Evolutionary conservation across 1,140 invertebrate species (phyloP).

Genomic region (Anoplophora glabripennis): DNA sequence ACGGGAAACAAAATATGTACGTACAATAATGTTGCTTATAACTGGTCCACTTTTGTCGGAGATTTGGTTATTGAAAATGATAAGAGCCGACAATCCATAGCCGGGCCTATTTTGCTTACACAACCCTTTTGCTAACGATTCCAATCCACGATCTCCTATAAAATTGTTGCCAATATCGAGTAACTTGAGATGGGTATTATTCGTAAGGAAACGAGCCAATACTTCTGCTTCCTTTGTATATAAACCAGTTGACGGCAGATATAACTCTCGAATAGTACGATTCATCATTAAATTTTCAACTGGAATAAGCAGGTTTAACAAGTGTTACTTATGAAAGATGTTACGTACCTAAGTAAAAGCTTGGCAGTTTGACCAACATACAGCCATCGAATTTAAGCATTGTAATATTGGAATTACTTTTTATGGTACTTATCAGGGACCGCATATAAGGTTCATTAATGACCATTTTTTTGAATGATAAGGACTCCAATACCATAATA

Average conservation of each 20-base stretch:
- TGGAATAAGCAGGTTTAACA: constrained; percentile 23
- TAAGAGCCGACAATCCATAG: constrained; percentile 38
- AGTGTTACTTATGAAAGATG: constrained; percentile 4
- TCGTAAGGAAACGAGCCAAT: constrained; percentile 36
- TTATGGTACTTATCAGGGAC: constrained; percentile 33
- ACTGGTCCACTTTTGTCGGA: constrained; percentile 41
- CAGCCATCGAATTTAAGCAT: constrained; percentile 41
- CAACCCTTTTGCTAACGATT: constrained; percentile 40
- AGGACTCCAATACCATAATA: constrained; percentile 30
- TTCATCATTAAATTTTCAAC: constrained; percentile 40
- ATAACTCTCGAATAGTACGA: constrained; percentile 38
- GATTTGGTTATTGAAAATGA: constrained; percentile 45
- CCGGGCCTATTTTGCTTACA: constrained; percentile 31
- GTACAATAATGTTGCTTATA: constrained; percentile 43
- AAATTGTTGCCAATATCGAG: constrained; percentile 46
- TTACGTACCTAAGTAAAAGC: constrained; percentile 40
- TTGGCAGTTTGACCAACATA: constrained; percentile 36
- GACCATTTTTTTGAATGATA: constrained; percentile 38
- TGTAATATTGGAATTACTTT: constrained; percentile 34
- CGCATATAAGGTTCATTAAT: constrained; percentile 40
- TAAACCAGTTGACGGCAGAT: constrained; percentile 41
- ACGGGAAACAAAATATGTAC: constrained; percentile 13
- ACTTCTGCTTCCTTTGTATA: constrained; percentile 45
- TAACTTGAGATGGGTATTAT: constrained; percentile 39
- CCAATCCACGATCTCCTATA: constrained; percentile 44